Percentiles rank a stretch among this genome's conserved stretches.
Conservation (phyloP, 2,113 vertebrate genomes). For the Arothron firmamentum region DNA sequence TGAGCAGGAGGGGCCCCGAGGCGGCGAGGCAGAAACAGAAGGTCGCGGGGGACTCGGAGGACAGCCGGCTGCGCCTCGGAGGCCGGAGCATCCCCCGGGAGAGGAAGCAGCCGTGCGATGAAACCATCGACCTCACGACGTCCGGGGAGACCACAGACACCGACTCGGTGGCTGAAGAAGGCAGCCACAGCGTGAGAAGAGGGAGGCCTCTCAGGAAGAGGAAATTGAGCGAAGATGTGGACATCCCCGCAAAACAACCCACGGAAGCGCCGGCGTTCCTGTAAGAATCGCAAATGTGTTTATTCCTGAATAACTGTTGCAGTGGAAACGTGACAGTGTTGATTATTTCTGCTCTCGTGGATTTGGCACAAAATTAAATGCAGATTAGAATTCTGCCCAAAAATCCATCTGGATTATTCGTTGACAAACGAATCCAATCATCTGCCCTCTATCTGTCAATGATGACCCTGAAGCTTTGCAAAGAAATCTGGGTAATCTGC, state of each 20-base stretch:
- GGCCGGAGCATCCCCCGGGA: conserved; percentile 32
- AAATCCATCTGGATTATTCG: no score
- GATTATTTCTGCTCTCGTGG: neutral
- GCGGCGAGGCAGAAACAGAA: conserved; percentile 19
- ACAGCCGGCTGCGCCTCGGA: conserved; percentile 21
- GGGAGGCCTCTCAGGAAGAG: conserved; percentile 55
- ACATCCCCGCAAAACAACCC: conserved; percentile 46
- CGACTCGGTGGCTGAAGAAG: conserved; percentile 28
- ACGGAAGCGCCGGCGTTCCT: conserved; percentile 27
- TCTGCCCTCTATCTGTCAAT: no score
- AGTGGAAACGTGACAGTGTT: no score
- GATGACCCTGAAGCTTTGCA: no score
- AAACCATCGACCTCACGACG: conserved; percentile 55
- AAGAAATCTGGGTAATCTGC: no score
- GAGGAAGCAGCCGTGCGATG: conserved; percentile 21
- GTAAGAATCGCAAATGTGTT: conserved; percentile 35
- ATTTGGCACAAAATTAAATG: no score
- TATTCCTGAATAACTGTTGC: neutral
- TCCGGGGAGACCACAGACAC: conserved; percentile 22
- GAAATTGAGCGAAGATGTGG: conserved; percentile 52
- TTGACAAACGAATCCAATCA: no score
- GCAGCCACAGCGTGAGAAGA: conserved; percentile 35
- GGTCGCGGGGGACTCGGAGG: conserved; percentile 19
- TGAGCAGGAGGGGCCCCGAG: conserved; percentile 19
- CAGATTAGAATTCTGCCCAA: no score